phyloP scores from a whole-genome alignment of 2,113 vertebrate species.

The Brachypteracias leptosomus region DNA sequence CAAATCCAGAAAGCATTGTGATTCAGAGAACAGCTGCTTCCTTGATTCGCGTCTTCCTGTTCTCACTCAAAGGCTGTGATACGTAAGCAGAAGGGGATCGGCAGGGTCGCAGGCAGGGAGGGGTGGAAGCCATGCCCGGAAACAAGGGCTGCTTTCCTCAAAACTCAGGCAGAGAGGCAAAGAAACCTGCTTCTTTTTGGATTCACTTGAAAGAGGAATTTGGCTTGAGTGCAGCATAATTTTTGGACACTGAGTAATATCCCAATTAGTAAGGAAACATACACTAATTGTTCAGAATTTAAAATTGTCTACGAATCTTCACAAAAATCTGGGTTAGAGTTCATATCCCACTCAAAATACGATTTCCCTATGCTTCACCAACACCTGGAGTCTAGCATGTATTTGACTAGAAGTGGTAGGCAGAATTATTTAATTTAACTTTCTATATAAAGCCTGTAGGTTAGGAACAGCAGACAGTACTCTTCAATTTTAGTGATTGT shows the following conservation, averaged over 20 bases:
- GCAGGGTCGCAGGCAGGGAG: neutral
- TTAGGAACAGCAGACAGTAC: slow-evolving; percentile 33
- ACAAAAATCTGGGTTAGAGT: neutral
- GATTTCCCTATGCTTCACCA: neutral
- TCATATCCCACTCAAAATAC: neutral
- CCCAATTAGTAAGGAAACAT: neutral
- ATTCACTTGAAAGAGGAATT: neutral
- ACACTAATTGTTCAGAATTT: neutral
- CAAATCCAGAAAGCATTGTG: slow-evolving; percentile 46
- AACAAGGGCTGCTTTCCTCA: neutral
- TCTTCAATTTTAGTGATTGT: slow-evolving; percentile 68
- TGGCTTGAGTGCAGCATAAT: neutral
- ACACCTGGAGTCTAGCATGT: slow-evolving; percentile 9
- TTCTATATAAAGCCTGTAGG: slow-evolving; percentile 61
- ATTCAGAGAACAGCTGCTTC: slow-evolving; percentile 62
- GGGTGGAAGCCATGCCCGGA: neutral
- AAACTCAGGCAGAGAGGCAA: neutral
- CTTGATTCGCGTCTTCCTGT: slow-evolving; percentile 36
- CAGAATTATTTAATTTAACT: slow-evolving; percentile 62
- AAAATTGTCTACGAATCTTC: neutral
- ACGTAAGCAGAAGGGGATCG: slow-evolving; percentile 6
- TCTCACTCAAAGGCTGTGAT: neutral
- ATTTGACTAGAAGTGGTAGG: neutral
- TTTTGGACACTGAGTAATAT: neutral
- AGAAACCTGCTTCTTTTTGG: neutral